Conservation (phyloP, 2,113 vertebrate genomes). For the Atractosteus spatula region DNA sequence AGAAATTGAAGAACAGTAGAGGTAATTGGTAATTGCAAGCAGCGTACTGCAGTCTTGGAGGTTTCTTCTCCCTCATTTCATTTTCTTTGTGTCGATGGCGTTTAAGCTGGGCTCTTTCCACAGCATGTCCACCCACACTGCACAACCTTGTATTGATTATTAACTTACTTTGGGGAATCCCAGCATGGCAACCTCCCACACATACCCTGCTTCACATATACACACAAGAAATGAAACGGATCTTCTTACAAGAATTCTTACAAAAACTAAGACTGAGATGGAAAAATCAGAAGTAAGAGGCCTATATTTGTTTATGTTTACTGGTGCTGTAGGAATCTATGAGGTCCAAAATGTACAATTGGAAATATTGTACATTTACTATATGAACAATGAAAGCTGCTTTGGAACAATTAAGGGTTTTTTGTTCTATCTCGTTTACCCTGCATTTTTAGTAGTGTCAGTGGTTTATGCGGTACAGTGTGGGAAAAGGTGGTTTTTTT, state of each 20-base stretch:
- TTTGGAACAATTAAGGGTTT: not conserved
- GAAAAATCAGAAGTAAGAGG: not conserved
- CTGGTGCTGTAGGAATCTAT: not conserved
- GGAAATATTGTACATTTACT: not conserved
- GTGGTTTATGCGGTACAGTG: not conserved
- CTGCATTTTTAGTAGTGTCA: not conserved
- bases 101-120: not conserved
- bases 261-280: not conserved
- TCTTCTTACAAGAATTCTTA: not conserved
- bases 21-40: not conserved
- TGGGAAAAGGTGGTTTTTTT: not conserved
- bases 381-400: not conserved
- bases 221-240: not conserved
- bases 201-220: not conserved
- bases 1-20: too few relatives aligned
- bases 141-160: not conserved
- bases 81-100: not conserved
- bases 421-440: not conserved
- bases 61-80: not conserved
- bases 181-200: constrained; percentile 9
- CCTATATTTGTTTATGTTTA: not conserved
- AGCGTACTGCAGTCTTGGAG: not conserved
- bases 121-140: constrained; percentile 3
- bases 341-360: not conserved
- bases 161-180: constrained; percentile 18